Percentiles rank a stretch among this genome's conserved stretches.
phyloP scores from a whole-genome alignment of 2,113 vertebrate genomes.

The Puma concolor region DNA sequence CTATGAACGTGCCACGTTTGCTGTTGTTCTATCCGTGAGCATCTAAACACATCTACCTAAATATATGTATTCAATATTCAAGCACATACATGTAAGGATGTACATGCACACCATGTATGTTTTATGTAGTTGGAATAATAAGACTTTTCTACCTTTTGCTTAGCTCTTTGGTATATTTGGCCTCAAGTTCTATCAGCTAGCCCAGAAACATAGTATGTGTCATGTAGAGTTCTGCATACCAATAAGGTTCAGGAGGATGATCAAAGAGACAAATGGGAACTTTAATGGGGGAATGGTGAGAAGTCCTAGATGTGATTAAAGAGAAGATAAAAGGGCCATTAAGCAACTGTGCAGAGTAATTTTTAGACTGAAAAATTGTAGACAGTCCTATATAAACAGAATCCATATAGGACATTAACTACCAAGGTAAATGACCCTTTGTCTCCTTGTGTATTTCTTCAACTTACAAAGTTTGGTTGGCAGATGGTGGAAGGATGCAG shows the following conservation, averaged over 20 bases:
- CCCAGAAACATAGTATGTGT: constrained; percentile 61
- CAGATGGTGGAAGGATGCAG: not conserved
- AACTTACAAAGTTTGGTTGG: not conserved
- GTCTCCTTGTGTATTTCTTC: constrained; percentile 65
- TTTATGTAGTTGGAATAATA: not conserved
- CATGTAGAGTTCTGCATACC: constrained; percentile 70
- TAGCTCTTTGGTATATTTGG: not conserved
- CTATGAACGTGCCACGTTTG: not conserved
- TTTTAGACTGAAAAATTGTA: constrained; percentile 84
- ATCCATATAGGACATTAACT: constrained; percentile 76
- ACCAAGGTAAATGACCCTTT: constrained; percentile 73
- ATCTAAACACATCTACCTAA: not conserved
- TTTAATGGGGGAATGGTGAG: constrained; percentile 81
- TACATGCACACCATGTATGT: not conserved
- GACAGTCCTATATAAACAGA: constrained; percentile 81
- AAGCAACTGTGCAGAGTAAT: constrained; percentile 86
- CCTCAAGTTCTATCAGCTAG: not conserved
- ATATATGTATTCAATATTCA: not conserved
- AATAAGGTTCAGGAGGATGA: constrained; percentile 75
- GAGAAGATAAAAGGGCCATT: constrained; percentile 85
- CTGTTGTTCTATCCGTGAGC: not conserved
- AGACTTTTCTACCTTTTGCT: not conserved
- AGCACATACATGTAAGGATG: not conserved
- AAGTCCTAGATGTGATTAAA: constrained; percentile 85
- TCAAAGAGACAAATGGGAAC: constrained; percentile 78